A percentile compares a stretch with the other conserved stretches of the same genome.
These are phyloP conservation scores for Drosophila mettleri DNA, from an alignment of 2,888 invertebrate species.

Conservation along the genomic window DNA sequence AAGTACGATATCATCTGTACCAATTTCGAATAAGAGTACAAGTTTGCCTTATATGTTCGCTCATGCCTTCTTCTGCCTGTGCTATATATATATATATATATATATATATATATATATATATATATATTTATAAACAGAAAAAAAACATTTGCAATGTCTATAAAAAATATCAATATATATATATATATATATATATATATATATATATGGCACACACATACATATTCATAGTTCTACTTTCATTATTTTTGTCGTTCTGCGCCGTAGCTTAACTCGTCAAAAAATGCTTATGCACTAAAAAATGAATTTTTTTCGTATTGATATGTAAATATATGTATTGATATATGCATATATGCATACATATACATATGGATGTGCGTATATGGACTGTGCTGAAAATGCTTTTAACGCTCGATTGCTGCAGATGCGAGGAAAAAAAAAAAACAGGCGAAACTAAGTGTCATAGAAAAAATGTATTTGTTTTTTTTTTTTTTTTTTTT, in stretches of 20 bases:
- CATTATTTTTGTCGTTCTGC: conserved; percentile 5
- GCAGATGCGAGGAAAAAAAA: neutral
- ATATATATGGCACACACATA: neutral
- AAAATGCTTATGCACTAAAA: conserved; percentile 1
- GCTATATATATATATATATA: neutral
- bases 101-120: neutral
- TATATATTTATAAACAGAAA: too few relatives aligned
- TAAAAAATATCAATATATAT: neutral
- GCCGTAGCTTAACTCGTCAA: conserved; percentile 7
- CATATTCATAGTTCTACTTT: neutral
- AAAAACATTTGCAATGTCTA: too few relatives aligned
- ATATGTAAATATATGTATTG: neutral
- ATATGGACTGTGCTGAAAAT: conserved; percentile 10
- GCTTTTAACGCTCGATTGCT: conserved; percentile 7
- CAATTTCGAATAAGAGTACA: too few relatives aligned
- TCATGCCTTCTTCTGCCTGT: neutral
- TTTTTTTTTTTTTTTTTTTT: neutral
- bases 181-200: neutral
- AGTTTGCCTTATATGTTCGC: neutral
- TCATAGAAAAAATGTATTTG: conserved; percentile 11
- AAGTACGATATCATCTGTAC: too few relatives aligned
- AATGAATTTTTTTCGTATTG: neutral
- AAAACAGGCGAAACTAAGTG: conserved; percentile 9
- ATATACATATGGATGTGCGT: neutral
- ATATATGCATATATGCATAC: neutral